Conservation (phyloP, 2,888 invertebrate species). For the Metopia argyrocephala region DNA sequence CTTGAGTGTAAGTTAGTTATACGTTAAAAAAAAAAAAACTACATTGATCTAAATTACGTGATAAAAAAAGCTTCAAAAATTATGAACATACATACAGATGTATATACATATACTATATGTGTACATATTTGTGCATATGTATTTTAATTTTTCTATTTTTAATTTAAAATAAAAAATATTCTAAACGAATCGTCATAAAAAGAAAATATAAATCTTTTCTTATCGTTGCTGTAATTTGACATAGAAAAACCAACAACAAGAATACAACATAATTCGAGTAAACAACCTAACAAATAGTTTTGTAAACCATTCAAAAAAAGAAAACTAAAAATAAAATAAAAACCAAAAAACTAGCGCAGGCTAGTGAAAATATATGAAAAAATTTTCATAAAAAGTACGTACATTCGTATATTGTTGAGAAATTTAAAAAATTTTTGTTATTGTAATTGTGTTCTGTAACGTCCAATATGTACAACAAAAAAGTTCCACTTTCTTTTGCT, state of each 20-base stretch:
- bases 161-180: neutral
- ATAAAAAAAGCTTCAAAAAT: neutral
- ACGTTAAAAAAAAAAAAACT: neutral
- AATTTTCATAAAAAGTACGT: neutral
- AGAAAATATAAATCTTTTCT: slow-evolving; percentile 13
- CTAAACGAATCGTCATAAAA: neutral
- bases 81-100: no score
- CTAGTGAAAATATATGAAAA: no score
- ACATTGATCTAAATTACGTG: neutral
- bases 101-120: no score
- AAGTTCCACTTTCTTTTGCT: neutral
- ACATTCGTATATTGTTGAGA: neutral
- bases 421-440: neutral
- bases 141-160: no score
- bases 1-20: no score
- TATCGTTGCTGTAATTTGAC: slow-evolving; percentile 14
- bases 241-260: neutral
- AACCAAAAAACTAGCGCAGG: neutral
- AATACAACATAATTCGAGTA: neutral
- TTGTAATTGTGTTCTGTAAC: neutral
- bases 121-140: no score
- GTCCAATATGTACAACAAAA: neutral
- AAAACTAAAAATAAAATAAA: neutral
- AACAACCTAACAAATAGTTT: neutral
- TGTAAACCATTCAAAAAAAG: neutral